Conservation (phyloP, 2,113 vertebrate species). For the Saguinus imperator region DNA sequence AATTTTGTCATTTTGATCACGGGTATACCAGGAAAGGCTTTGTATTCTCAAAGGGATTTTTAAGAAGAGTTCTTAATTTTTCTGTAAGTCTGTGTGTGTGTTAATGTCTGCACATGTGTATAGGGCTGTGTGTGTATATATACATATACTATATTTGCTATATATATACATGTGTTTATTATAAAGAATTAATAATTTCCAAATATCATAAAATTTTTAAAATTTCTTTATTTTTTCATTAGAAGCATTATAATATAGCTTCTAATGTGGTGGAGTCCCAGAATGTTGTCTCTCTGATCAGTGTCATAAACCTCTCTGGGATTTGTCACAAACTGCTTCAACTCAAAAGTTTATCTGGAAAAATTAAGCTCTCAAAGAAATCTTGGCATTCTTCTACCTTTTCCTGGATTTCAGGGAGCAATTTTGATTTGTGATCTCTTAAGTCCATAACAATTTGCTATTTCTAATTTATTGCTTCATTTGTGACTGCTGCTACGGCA, state of each 20-base stretch:
- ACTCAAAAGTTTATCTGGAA: conserved; percentile 78
- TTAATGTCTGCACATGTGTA: background rate
- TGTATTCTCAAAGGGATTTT: background rate
- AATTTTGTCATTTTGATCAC: background rate
- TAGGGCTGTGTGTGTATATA: background rate
- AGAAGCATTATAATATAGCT: conserved; percentile 52
- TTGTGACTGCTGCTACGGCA: conserved; percentile 90
- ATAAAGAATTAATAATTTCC: background rate
- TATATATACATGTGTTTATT: no score
- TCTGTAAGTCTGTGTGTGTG: background rate
- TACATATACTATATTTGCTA: no score
- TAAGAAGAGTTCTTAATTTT: background rate
- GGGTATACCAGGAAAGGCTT: background rate
- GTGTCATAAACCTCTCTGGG: conserved; percentile 52
- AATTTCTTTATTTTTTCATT: conserved; percentile 71
- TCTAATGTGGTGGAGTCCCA: background rate
- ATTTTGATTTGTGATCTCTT: conserved; percentile 89
- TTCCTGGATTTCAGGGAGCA: conserved; percentile 83
- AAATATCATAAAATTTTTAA: background rate
- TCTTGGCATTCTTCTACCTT: conserved; percentile 78
- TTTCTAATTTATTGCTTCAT: conserved; percentile 94
- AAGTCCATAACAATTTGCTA: conserved; percentile 89
- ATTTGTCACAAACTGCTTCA: conserved; percentile 70
- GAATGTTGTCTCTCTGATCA: conserved; percentile 56
- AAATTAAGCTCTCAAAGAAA: conserved; percentile 85